phyloP scores from a whole-genome alignment of 2,113 vertebrate genomes.

The Pelusios castaneus region DNA sequence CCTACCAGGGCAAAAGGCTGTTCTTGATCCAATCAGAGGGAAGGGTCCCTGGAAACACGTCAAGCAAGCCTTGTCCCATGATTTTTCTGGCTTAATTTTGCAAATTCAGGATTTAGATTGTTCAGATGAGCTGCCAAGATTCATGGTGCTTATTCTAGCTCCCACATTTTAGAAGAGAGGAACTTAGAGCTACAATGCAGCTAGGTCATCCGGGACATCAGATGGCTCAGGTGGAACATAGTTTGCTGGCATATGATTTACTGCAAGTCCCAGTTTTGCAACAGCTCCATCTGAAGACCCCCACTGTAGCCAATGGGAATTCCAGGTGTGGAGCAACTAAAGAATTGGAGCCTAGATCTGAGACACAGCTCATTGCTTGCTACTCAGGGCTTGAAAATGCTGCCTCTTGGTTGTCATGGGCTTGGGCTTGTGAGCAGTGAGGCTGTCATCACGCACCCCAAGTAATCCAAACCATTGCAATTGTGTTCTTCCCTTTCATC shows the following conservation, averaged over 20 bases:
- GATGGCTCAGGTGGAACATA: not conserved
- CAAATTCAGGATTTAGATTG: not conserved
- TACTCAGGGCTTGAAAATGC: not conserved
- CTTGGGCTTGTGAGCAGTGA: no score
- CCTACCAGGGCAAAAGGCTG: no score
- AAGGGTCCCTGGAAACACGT: no score
- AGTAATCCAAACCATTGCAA: no score
- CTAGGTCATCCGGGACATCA: not conserved
- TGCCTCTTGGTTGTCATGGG: not conserved
- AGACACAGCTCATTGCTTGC: not conserved
- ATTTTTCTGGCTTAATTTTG: not conserved
- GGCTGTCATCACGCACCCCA: no score
- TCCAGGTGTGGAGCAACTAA: not conserved
- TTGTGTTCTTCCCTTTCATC: no score
- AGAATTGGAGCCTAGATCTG: not conserved
- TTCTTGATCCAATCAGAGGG: no score
- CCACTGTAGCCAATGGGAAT: not conserved
- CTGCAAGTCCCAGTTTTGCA: not conserved
- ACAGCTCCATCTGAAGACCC: not conserved
- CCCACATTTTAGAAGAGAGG: not conserved
- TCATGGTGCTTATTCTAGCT: not conserved
- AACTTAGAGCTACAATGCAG: not conserved
- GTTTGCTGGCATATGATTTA: not conserved
- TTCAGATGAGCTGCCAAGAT: not conserved
- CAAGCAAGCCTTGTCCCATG: not conserved